Evolutionary conservation across 2,113 vertebrate species (phyloP), one percentile per base, ranked within the genome.

Genomic region (Hyperopisus bebe): DNA sequence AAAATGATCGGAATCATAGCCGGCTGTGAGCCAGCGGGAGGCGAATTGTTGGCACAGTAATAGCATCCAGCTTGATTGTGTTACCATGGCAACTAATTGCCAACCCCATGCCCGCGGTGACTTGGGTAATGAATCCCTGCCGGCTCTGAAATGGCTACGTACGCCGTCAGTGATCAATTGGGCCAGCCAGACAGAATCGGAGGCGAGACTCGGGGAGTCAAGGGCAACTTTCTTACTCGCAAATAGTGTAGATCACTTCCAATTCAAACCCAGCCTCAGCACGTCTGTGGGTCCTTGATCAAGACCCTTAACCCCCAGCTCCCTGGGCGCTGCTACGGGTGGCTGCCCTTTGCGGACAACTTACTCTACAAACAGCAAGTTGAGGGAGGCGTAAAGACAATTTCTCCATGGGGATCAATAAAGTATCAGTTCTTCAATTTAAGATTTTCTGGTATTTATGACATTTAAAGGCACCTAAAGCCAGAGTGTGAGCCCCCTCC

Each of bases 51-150:
- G 17, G 74, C 74, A 8, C 35, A 8, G 74, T 42, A 39, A 80
- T 42, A 80, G 74, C 74, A 80, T 80, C 35, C 74, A 42, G 31
- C 35, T 42, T 80, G 74, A 80, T 80, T 80, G 74, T 19, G 35
- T 80, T 80, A 80, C 74, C 19, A 80, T 80, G 74, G 35, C 74
- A 80, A 80, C 74, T 42, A 80, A 80, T 80, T 80, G 74, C 35
- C 35, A 80, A n/a, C 74, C 35, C 74, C 74, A 42, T 80, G 74
- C 74, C 74, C 74, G 19, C 15, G 4, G 35, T 35, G 31, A 42
- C 35, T 80, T 19, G 15, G 74, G 31, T 80, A 80, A 80, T 21
- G 74, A 80, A 80, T 80, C 74, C 74, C 74, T 39, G 35, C 74
- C 10, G 15, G 15, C 15, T 80, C 6, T 80, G 35, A 80, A 80